Percentiles rank a stretch among this genome's conserved stretches.
phyloP scores from a whole-genome alignment of 2,888 invertebrate species.

The Agrilus biguttatus region DNA sequence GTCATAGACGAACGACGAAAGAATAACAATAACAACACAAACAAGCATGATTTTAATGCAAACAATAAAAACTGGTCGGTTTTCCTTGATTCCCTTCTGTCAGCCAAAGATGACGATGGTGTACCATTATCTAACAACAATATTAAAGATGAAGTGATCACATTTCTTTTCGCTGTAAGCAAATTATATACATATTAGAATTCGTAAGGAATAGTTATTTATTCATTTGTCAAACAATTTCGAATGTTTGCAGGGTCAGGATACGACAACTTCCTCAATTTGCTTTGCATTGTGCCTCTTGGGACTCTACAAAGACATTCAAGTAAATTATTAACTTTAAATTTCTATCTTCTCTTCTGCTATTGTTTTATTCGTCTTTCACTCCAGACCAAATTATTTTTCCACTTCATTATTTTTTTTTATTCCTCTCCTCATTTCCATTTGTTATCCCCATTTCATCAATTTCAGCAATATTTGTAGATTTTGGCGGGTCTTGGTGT shows the following conservation, averaged over 20 bases:
- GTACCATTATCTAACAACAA: conserved; percentile 12
- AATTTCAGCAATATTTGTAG: no score
- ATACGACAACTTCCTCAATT: conserved; percentile 14
- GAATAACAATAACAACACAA: conserved; percentile 4
- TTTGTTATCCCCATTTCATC: no score
- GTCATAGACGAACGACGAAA: conserved; percentile 12
- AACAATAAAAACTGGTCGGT: conserved; percentile 2
- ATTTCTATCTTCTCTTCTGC: no score
- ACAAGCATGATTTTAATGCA: background rate
- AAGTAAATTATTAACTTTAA: conserved; percentile 6
- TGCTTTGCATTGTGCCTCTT: conserved; percentile 14
- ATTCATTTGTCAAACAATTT: background rate
- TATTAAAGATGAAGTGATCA: conserved; percentile 17
- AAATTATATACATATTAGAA: background rate
- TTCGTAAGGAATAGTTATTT: background rate
- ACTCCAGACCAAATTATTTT: no score
- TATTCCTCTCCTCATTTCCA: no score
- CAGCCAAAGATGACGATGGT: conserved; percentile 11
- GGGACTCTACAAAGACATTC: conserved; percentile 11
- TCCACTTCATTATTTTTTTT: no score
- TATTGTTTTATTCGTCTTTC: no score
- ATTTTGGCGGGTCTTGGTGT: no score
- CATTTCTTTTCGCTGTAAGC: conserved; percentile 18
- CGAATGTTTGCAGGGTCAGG: conserved; percentile 13
- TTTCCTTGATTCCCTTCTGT: conserved; percentile 13